Conservation (phyloP, 1,140 invertebrate species). For the silkworm (Bombyx mori) region ASM3026992v2 NC_085107.1:11661001-11661500, state of each 20-base stretch:
- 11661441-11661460: conserved; percentile 20
- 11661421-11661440: conserved; percentile 31
- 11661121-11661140: too few relatives aligned
- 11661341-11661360: conserved; percentile 15
- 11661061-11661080: too few relatives aligned
- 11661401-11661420: conserved; percentile 26
- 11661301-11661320: conserved; percentile 3
- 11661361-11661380: conserved; percentile 24
- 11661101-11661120: too few relatives aligned
- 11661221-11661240: not conserved
- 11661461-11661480: conserved; percentile 68
- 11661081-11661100: too few relatives aligned
- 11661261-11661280: not conserved
- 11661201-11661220: too few relatives aligned
- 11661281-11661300: not conserved
- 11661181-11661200: too few relatives aligned
- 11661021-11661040: too few relatives aligned
- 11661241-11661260: not conserved
- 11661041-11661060: too few relatives aligned
- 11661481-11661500: conserved; percentile 76
- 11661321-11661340: conserved; percentile 12
- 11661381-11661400: conserved; percentile 11
- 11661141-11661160: too few relatives aligned
- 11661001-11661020: too few relatives aligned
- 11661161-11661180: too few relatives aligned